Evolutionary conservation across 2,888 invertebrate species (phyloP), one percentile per base, ranked within the genome.

Genomic region (Acholoe squamosa): DNA sequence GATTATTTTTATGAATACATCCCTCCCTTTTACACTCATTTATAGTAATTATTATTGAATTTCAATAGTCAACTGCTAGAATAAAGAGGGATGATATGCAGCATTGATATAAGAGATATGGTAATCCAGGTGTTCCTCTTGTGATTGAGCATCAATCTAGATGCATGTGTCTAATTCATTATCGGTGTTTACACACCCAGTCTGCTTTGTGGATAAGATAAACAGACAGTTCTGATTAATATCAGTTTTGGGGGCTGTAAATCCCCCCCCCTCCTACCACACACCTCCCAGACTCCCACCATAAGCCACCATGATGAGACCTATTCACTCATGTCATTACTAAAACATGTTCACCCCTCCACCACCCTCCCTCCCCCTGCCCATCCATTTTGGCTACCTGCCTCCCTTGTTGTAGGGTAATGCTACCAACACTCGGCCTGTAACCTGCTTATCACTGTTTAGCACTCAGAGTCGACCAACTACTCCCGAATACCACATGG

Each of bases 211-310:
- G 61, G n/a, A 3, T 61, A 14, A 61, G 3, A 19, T 14, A 61
- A 3, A 61, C 71, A 71, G 14, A 71, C 71, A 14, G 71, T 71
- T 71, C 3, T 71, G 31, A 71, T 71, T 71, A 71, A 28, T 71
- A 71, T 71, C 28, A 28, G n/a, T 61, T 14, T n/a, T 71, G 31
- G 71, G 71, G 71, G 71, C 14, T 61, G 61, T 61, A 61, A 61
- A 61, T 61, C 61, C 43, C 19, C 7, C 3, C 61, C n/a, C n/a
- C 61, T 14, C 61, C 14, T 43, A 34, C 43, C 43, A 14, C 80
- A 34, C n/a, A 16, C 25, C 5, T 34, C 80, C 80, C 33, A 25
- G 28, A 25, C 71, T 28, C 71, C 14, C 22, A 61, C 22, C 61
- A 61, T 19, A 19, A 61, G 61, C 61, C 22, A 61, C 22, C 61